A percentile compares a stretch with the other conserved stretches of the same genome.
phyloP scores from a whole-genome alignment of 2,113 vertebrate genomes.

The Holacanthus passer region DNA sequence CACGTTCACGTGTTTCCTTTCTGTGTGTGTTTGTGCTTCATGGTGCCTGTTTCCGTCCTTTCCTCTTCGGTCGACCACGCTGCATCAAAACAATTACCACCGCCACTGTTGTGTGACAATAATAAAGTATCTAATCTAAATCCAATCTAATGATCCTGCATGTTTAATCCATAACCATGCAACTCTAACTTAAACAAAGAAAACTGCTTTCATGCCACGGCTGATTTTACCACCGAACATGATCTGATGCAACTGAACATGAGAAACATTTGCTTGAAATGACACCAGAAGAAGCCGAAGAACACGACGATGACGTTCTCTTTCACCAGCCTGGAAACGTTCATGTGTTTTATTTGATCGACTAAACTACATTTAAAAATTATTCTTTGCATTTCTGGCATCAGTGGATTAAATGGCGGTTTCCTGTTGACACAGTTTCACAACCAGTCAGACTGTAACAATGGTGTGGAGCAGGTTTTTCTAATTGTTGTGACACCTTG shows the following conservation, averaged over 20 bases:
- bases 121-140: no score
- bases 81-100: no score
- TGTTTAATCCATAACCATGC: not conserved
- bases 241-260: not conserved
- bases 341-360: not conserved
- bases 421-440: not conserved
- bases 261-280: not conserved
- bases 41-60: no score
- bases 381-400: not conserved
- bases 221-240: not conserved
- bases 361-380: not conserved
- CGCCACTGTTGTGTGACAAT: no score
- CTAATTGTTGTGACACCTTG: not conserved
- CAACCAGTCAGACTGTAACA: not conserved
- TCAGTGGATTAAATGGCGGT: no score
- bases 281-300: not conserved
- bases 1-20: no score
- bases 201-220: not conserved
- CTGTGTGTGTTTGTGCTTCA: no score
- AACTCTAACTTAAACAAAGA: not conserved
- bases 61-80: no score
- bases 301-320: not conserved
- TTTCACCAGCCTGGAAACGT: not conserved
- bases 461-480: not conserved
- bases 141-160: no score